Conservation (phyloP, 1,140 invertebrate genomes). For the Sweltsa coloradensis region DNA sequence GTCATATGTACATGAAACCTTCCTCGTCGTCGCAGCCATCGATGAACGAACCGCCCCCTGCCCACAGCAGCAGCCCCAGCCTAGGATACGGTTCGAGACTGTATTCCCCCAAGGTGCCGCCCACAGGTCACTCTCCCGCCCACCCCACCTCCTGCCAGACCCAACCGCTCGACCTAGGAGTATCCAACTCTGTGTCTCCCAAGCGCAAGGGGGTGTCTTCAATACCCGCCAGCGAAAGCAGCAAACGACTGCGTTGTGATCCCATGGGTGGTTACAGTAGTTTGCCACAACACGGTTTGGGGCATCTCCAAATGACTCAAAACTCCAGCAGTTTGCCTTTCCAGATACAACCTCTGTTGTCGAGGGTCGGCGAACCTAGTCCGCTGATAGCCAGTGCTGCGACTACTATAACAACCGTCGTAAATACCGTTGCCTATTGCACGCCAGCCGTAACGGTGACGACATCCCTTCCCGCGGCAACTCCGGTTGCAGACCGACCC, state of each 20-base stretch:
- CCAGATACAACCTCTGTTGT: conserved; percentile 32
- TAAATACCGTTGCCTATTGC: conserved; percentile 41
- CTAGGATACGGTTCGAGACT: conserved; percentile 3
- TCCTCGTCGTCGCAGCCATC: no score
- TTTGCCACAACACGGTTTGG: conserved; percentile 36
- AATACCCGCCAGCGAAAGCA: conserved; percentile 20
- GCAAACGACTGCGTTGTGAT: no score
- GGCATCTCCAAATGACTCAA: conserved; percentile 26
- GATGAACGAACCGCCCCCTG: conserved; percentile 45
- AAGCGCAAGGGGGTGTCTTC: conserved; percentile 39
- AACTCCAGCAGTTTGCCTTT: conserved; percentile 10
- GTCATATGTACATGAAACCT: conserved; percentile 62
- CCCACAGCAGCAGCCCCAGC: conserved; percentile 34
- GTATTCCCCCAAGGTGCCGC: conserved; percentile 15
- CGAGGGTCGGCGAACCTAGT: conserved; percentile 48
- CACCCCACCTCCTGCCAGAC: conserved; percentile 34
- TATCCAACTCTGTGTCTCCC: conserved; percentile 38
- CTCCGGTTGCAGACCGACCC: conserved; percentile 28
- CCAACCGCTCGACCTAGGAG: conserved; percentile 59
- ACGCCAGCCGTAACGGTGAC: conserved; percentile 27
- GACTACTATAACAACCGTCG: conserved; percentile 57
- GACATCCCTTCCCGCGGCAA: conserved; percentile 23
- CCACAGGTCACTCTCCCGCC: conserved; percentile 34
- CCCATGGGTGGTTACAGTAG: no score
- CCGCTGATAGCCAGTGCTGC: conserved; percentile 59